These are phyloP conservation scores for Caenorhabditis angaria DNA, from an alignment of 2,888 invertebrate genomes.

Conservation along the genomic window DNA sequence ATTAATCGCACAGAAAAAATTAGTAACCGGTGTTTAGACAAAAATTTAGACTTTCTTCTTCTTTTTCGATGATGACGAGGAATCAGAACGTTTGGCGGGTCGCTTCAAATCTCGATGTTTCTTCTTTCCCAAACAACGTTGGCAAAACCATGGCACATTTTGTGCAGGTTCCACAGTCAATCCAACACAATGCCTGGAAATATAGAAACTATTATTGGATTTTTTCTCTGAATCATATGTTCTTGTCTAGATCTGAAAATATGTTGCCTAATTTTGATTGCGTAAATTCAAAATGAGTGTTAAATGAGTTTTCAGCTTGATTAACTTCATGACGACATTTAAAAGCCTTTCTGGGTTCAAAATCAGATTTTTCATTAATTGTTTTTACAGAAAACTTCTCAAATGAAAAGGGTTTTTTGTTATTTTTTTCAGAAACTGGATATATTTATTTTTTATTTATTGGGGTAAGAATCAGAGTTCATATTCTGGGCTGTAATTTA, in stretches of 20 bases:
- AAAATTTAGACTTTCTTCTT: constrained; percentile 7
- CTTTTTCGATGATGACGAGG: neutral
- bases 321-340: no score
- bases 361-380: no score
- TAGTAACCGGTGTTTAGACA: neutral
- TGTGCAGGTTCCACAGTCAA: constrained; percentile 59
- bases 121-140: constrained; percentile 55
- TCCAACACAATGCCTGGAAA: constrained; percentile 66
- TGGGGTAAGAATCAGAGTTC: no score
- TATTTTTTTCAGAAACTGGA: neutral
- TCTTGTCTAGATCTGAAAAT: neutral
- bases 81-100: constrained; percentile 10
- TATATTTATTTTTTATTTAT: no score
- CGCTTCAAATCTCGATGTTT: constrained; percentile 32
- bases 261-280: no score
- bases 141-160: constrained; percentile 63
- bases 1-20: no score
- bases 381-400: no score
- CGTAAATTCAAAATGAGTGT: no score
- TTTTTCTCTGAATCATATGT: no score
- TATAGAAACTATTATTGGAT: neutral
- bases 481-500: no score
- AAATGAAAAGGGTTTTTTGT: neutral
- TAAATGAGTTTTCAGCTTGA: no score
- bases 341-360: no score